Evolutionary conservation across 1,140 invertebrate species (phyloP), one percentile per base, ranked within the genome.

Genomic region (Orussus abietinus): DNA sequence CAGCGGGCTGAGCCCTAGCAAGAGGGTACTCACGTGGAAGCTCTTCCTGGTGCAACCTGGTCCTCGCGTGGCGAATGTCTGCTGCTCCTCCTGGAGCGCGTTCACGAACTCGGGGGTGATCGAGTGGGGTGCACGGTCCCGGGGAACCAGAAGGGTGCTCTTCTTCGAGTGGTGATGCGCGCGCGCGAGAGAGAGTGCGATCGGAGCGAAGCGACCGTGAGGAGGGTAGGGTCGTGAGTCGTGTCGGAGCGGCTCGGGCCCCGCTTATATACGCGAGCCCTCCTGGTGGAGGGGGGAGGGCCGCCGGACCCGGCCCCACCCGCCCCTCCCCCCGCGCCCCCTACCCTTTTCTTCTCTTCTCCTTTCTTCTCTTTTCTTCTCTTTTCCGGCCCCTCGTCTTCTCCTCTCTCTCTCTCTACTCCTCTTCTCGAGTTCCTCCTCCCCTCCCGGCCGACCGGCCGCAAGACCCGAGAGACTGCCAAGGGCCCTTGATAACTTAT

Each of bases 151-250:
- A n/a, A n/a, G n/a, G n/a, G n/a, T n/a, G n/a, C n/a, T n/a, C n/a
- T n/a, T n/a, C n/a, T n/a, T n/a, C 31, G 21, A 18, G 13, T 18
- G 31, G 12, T 22, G 41, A 26, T 54, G 45, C 56, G 57, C 57
- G 57, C 56, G 57, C 52, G 56, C 47, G 47, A 52, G n/a, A n/a
- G n/a, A n/a, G n/a, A 40, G 49, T 47, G 42, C 36, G 37, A 49
- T 25, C 33, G 41, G 29, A 26, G 39, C 36, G 22, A 29, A 34
- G 36, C 31, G 35, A 37, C 54, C 58, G 53, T 54, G 60, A 66
- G 57, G 68, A 69, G 63, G 65, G 62, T 71, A 66, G 64, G 64
- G 60, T 68, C 62, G 64, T 69, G 62, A 70, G 68, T 72, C 69
- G 64, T 62, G 63, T 50, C 53, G 50, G 57, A 69, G 62, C 66